Conservation (phyloP, 2,113 vertebrate species). For the Nannobrachium achirus region DNA sequence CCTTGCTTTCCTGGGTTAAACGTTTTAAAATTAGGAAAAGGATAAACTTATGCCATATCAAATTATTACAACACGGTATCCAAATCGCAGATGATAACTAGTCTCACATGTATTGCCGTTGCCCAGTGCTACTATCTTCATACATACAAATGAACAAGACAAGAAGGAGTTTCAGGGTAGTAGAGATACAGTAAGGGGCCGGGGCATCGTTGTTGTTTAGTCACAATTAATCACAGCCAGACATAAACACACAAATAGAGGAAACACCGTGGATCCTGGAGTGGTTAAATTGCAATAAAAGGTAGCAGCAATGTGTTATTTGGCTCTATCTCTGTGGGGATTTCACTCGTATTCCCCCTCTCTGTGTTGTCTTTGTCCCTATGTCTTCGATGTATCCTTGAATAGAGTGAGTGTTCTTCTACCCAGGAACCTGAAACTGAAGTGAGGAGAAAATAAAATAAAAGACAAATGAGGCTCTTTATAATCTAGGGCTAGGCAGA, state of each 20-base stretch:
- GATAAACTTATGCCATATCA: no score
- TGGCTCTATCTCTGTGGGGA: background rate
- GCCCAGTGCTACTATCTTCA: background rate
- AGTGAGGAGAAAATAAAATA: background rate
- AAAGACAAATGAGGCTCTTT: no score
- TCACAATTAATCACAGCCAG: constrained; percentile 54
- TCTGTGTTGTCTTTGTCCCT: background rate
- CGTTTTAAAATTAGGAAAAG: no score
- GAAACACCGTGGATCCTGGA: constrained; percentile 49
- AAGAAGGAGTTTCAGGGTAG: constrained; percentile 38
- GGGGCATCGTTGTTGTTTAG: constrained; percentile 64
- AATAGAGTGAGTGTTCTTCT: background rate
- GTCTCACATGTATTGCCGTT: no score
- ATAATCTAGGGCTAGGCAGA: no score
- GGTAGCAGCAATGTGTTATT: constrained; percentile 22
- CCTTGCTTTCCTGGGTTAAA: no score
- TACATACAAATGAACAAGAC: constrained; percentile 46
- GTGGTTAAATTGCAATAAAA: constrained; percentile 61
- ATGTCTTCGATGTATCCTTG: constrained; percentile 3
- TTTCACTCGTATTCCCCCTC: background rate
- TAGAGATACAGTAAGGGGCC: constrained; percentile 48
- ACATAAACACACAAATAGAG: constrained; percentile 66
- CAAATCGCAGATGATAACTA: no score
- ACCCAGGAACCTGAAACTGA: background rate
- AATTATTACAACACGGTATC: no score